Evolutionary conservation across 2,113 vertebrate genomes (phyloP).

Genomic region (Ciconia stormi): DNA sequence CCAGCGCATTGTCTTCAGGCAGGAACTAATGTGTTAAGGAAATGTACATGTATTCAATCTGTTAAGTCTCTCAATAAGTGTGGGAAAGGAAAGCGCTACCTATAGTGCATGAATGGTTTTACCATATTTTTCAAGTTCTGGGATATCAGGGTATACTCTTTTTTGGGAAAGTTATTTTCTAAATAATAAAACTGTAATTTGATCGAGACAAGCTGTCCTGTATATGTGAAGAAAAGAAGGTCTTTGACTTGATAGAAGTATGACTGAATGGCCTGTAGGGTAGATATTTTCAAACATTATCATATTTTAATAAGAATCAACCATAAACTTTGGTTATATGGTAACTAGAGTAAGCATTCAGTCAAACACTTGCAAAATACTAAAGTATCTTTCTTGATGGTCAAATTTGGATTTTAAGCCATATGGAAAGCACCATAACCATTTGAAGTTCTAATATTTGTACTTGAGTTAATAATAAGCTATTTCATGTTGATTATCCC

Average conservation of each 20-base stretch:
- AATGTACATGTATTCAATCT: not conserved
- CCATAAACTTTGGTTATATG: too few species aligned
- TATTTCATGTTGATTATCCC: not conserved
- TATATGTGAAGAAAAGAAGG: not conserved
- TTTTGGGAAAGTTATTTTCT: not conserved
- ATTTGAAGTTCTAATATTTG: not conserved
- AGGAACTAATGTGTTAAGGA: not conserved
- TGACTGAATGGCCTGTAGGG: not conserved
- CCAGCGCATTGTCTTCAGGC: not conserved
- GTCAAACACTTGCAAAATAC: not conserved
- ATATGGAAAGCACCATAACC: not conserved
- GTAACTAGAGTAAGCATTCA: not conserved
- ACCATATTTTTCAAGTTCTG: not conserved
- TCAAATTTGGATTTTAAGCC: not conserved
- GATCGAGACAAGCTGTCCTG: not conserved
- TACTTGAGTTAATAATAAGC: not conserved
- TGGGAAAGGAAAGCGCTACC: not conserved
- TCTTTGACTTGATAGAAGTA: not conserved
- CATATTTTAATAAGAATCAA: not conserved
- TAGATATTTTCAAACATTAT: not conserved
- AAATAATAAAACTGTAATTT: not conserved
- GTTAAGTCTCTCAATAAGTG: not conserved
- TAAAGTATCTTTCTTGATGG: not conserved
- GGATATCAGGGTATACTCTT: not conserved
- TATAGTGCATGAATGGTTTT: not conserved